phyloP scores from a whole-genome alignment of 2,797 vertebrate species.

The Remorina albescens region DNA sequence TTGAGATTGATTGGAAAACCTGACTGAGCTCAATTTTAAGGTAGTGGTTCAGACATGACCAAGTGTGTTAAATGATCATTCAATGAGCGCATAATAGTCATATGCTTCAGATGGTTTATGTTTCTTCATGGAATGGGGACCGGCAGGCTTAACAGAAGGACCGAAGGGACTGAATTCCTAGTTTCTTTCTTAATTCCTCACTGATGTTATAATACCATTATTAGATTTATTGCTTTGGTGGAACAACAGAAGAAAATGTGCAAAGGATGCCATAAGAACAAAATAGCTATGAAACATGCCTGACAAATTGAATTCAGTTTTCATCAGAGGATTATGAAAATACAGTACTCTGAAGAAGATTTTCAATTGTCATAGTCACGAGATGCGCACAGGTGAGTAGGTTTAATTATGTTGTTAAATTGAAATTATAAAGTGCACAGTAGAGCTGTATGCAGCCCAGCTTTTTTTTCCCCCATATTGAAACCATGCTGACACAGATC shows the following conservation, averaged over 20 bases:
- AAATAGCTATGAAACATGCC: neutral
- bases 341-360: conserved; percentile 1
- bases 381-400: neutral
- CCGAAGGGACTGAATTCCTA: neutral
- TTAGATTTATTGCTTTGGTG: conserved; percentile 1
- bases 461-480: conserved; percentile 32
- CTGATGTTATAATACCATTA: conserved; percentile 15
- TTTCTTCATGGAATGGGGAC: conserved; percentile 15
- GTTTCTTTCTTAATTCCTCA: conserved; percentile 23
- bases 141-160: conserved; percentile 16
- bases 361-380: neutral
- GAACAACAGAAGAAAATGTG: conserved; percentile 5
- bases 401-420: conserved; percentile 19
- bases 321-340: neutral
- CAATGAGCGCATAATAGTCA: neutral
- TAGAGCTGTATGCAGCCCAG: conserved; percentile 13
- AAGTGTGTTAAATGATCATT: neutral
- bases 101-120: conserved; percentile 32
- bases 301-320: neutral
- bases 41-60: neutral
- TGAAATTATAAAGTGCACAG: neutral
- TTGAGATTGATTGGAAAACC: conserved; percentile 4
- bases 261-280: neutral
- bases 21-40: neutral
- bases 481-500: conserved; percentile 56